A percentile compares a stretch with the other conserved stretches of the same genome.
These are phyloP conservation scores for Coccyzus lansbergi DNA, from an alignment of 2,797 vertebrate species.

Conservation along the genomic window DNA sequence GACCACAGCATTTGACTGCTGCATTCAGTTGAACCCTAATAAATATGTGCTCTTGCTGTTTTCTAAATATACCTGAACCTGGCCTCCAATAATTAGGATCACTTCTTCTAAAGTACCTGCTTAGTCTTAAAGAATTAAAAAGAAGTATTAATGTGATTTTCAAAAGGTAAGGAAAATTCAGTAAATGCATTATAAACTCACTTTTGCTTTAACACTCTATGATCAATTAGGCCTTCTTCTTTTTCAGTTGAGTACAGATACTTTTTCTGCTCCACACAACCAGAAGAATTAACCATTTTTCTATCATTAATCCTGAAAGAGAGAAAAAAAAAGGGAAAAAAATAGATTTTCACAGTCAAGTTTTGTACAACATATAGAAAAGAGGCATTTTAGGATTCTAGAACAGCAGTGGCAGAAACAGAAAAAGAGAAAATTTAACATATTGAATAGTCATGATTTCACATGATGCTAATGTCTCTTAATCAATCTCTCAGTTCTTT, in stretches of 20 bases:
- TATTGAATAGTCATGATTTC: neutral
- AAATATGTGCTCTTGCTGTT: neutral
- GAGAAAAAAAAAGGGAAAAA: neutral
- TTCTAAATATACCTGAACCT: neutral
- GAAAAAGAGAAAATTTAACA: neutral
- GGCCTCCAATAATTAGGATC: neutral
- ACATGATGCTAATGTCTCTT: neutral
- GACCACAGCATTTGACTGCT: neutral
- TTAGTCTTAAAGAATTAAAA: neutral
- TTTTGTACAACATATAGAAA: neutral
- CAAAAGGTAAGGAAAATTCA: neutral
- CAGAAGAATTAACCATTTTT: neutral
- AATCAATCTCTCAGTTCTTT: neutral
- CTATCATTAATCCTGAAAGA: neutral
- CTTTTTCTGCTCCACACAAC: neutral
- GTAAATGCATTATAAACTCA: constrained; percentile 2
- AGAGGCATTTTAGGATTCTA: neutral
- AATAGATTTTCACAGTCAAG: neutral
- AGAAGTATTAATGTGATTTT: neutral
- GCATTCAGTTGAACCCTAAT: neutral
- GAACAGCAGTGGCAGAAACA: neutral
- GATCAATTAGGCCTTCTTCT: constrained; percentile 56
- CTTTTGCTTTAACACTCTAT: constrained; percentile 76
- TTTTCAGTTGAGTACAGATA: neutral
- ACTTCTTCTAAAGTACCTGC: neutral